A percentile compares a stretch with the other conserved stretches of the same genome.
Conservation (phyloP, 1,140 invertebrate species). For the Antheraea pernyi region DNA sequence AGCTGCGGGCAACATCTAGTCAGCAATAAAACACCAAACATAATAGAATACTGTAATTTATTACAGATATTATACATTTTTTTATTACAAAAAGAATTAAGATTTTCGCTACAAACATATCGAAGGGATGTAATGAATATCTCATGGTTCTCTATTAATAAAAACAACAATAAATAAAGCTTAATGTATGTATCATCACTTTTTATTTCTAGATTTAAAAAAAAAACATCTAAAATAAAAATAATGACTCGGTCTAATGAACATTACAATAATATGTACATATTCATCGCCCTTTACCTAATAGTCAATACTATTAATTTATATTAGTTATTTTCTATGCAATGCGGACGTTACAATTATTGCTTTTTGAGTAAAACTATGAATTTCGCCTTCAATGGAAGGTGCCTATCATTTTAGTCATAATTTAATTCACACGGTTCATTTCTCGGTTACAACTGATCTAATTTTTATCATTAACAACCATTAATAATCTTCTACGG, state of each 20-base stretch:
- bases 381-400: too few relatives aligned
- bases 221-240: slow-evolving; percentile 27
- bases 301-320: not conserved
- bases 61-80: slow-evolving; percentile 64
- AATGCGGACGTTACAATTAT: too few relatives aligned
- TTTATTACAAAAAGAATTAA: slow-evolving; percentile 38
- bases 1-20: not conserved
- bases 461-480: too few relatives aligned
- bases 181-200: slow-evolving; percentile 20
- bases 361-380: too few relatives aligned
- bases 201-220: slow-evolving; percentile 15
- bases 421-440: too few relatives aligned
- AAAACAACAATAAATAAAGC: slow-evolving; percentile 37
- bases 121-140: slow-evolving; percentile 31
- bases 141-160: slow-evolving; percentile 21
- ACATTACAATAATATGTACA: slow-evolving; percentile 26
- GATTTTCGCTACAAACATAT: slow-evolving; percentile 33
- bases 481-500: too few relatives aligned
- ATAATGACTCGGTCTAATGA: slow-evolving; percentile 35
- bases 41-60: slow-evolving; percentile 76
- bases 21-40: slow-evolving; percentile 33
- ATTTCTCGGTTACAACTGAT: too few relatives aligned
- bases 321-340: not conserved
- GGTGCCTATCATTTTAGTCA: too few relatives aligned
- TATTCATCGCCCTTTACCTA: slow-evolving; percentile 23